These are phyloP conservation scores for Cladorhizidae sp. DNA, from an alignment of 37 sponge, comb jelly and placozoan genomes.

Conservation along the genomic window DNA sequence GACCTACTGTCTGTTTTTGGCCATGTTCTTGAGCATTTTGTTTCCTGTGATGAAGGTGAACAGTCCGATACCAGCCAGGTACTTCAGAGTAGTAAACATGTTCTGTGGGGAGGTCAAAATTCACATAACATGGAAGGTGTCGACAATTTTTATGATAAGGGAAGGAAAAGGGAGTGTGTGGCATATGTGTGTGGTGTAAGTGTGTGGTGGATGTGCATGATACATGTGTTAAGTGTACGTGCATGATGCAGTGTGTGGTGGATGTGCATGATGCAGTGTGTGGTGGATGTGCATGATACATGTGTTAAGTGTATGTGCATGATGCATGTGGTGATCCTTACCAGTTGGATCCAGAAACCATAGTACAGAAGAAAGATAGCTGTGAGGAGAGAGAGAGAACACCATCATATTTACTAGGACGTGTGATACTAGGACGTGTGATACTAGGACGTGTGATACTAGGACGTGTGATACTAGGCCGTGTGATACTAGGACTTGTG, in stretches of 20 bases:
- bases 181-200: too few species aligned
- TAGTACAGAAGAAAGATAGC: slow-evolving; percentile 71
- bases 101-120: slow-evolving; percentile 53
- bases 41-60: slow-evolving; percentile 83
- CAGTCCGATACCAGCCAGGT: slow-evolving; percentile 61
- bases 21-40: slow-evolving; percentile 79
- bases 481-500: not conserved
- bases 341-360: slow-evolving; percentile 73
- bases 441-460: not conserved
- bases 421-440: not conserved
- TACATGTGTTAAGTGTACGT: too few species aligned
- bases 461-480: too few species aligned
- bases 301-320: too few species aligned
- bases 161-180: too few species aligned
- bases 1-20: slow-evolving; percentile 61
- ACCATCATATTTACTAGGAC: not conserved
- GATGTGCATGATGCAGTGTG: not conserved
- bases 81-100: slow-evolving; percentile 91
- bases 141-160: not conserved
- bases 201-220: too few species aligned
- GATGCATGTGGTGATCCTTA: too few species aligned
- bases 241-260: not conserved
- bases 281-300: not conserved
- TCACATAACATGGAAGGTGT: not conserved
- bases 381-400: slow-evolving; percentile 7